Percentiles rank a stretch among this genome's conserved stretches.
Evolutionary conservation across 2,797 vertebrate species (phyloP).

Genomic region (Acridotheres tristis): DNA sequence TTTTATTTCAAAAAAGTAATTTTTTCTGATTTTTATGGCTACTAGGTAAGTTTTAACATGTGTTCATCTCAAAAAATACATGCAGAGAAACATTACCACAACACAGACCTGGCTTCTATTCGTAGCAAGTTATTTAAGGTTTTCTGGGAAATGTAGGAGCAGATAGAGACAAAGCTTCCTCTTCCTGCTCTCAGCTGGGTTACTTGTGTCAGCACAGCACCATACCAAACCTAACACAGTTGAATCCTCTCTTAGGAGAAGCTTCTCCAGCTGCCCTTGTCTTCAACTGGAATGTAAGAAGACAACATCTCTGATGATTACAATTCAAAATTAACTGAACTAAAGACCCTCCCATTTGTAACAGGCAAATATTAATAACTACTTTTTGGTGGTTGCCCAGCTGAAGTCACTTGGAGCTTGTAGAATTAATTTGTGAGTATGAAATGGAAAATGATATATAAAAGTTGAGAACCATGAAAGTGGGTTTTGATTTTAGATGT

Average conservation of each 20-base stretch:
- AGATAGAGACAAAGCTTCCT: not conserved
- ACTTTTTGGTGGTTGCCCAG: not conserved
- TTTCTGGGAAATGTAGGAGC: not conserved
- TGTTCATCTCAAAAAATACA: constrained; percentile 14
- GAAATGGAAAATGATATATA: not conserved
- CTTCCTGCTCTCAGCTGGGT: not conserved
- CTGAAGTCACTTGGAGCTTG: not conserved
- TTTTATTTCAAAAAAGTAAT: not conserved
- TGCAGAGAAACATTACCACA: not conserved
- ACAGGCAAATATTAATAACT: not conserved
- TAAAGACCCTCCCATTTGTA: not conserved
- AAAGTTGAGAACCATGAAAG: not conserved
- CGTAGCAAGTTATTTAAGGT: not conserved
- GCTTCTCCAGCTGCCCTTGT: not conserved
- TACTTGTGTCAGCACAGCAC: not conserved
- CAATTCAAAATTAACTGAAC: not conserved
- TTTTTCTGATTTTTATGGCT: constrained; percentile 29
- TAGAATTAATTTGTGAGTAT: not conserved
- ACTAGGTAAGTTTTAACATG: not conserved
- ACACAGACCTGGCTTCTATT: not conserved
- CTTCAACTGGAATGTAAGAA: not conserved
- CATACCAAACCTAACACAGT: rapidly evolving
- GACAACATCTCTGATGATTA: not conserved
- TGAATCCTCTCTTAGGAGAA: not conserved
- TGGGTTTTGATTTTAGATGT: not conserved